Evolutionary conservation across 2,888 invertebrate species (phyloP).

Genomic region (Notocelia uddmanniana): DNA sequence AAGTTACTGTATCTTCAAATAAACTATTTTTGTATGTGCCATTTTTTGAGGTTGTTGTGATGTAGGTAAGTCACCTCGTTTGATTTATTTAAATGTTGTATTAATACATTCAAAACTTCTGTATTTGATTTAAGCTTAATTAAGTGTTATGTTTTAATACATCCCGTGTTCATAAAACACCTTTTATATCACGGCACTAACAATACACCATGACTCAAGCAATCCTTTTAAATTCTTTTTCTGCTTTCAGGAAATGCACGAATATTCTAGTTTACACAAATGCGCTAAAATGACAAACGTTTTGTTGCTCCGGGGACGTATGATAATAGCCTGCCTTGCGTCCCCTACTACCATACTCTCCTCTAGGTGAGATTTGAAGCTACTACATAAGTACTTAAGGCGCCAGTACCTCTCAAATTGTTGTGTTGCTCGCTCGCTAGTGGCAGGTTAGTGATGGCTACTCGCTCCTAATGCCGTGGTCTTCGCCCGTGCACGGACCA

Average conservation of each 20-base stretch:
- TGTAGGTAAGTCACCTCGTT: too few species aligned
- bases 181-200: conserved; percentile 33
- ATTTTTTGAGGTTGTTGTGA: too few species aligned
- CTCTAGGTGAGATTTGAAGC: not conserved
- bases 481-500: too few species aligned
- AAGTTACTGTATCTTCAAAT: too few species aligned
- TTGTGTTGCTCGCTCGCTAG: too few species aligned
- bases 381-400: not conserved
- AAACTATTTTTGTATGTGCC: too few species aligned
- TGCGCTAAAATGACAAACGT: conserved; percentile 85
- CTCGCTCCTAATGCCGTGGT: too few species aligned
- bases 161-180: conserved; percentile 34
- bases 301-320: conserved; percentile 79
- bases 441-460: too few species aligned
- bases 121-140: not conserved
- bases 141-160: conserved; percentile 11
- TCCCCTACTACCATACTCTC: conserved; percentile 58
- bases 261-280: conserved; percentile 81
- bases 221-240: conserved; percentile 56
- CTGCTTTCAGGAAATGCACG: conserved; percentile 69
- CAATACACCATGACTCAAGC: conserved; percentile 35
- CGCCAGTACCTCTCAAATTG: too few species aligned
- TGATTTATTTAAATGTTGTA: too few species aligned
- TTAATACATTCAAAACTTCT: not conserved
- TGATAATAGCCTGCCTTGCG: conserved; percentile 77